Evolutionary conservation across 2,113 vertebrate species (phyloP), one percentile per base, ranked within the genome.

Genomic region (Martes martes): DNA sequence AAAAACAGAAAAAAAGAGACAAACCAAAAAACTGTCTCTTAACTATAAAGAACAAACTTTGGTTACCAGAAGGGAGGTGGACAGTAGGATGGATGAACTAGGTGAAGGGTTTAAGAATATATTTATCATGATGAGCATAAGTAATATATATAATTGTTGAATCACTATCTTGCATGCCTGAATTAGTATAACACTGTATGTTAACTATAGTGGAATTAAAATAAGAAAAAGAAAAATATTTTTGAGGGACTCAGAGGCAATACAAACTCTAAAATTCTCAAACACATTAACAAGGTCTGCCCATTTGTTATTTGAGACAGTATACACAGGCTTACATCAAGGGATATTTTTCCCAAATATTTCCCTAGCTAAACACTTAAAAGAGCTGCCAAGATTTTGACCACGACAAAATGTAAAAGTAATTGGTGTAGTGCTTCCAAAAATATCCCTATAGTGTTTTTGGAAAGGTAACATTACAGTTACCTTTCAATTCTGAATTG

Each of bases 351-450:
- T 94, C 61, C 52, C 73, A 95, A 97, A 74, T 93, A 93, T 86
- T 96, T 93, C 47, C 83, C 52, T 82, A 55, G 73, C 94, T 92
- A 90, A 93, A 87, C 6, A 88, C 7, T 59, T 82, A 31, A 90
- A 92, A 91, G 24, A 73, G 0, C 83, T 92, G 86, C 89, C 79
- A 97, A 97, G 73, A 93, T 50, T 94, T 80, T 97, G 65, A 96
- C n/a, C 55, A 86, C 39, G 87, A 93, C 15, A 31, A 6, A 95
- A 92, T 36, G 36, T 90, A 89, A 83, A 89, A 86, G 33, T 93
- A 92, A 98, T 86, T 94, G 80, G n/a, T 63, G 6, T 83, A 82
- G 85, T 95, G 47, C 61, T 95, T 95, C 47, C 83, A 74, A 91
- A 50, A 18, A 63, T 26, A 9, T 96, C 85, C 61, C 55, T 63